These are phyloP conservation scores for Tipula lateralis DNA, from an alignment of 2,888 invertebrate genomes.

Conservation along the genomic window DNA sequence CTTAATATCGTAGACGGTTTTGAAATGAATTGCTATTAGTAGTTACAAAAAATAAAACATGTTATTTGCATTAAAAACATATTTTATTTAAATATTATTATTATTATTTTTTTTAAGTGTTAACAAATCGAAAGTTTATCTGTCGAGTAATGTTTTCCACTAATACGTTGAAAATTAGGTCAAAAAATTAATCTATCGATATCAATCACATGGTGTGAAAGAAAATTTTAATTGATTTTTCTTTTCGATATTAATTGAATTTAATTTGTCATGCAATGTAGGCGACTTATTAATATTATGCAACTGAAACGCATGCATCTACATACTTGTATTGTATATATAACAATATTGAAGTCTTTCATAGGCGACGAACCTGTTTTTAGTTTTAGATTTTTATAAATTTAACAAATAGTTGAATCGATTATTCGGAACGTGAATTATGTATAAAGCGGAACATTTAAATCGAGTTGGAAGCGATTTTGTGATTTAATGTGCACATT, in stretches of 20 bases:
- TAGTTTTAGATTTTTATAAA: no score
- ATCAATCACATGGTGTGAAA: background rate
- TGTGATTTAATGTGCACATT: no score
- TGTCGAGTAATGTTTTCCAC: background rate
- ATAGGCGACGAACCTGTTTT: background rate
- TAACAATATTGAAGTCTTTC: background rate
- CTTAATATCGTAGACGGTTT: background rate
- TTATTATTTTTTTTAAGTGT: background rate
- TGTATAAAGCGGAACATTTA: no score
- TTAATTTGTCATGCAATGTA: background rate
- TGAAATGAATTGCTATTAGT: background rate
- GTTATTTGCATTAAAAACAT: slow-evolving; percentile 12
- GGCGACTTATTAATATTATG: background rate
- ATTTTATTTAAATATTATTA: background rate
- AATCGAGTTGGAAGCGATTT: no score
- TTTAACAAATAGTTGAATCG: no score
- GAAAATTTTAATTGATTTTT: slow-evolving; percentile 19
- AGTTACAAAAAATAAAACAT: background rate
- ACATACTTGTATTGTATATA: no score
- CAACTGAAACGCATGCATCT: background rate
- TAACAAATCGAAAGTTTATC: background rate
- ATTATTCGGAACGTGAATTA: no score
- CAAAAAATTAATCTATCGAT: background rate
- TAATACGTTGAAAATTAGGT: background rate
- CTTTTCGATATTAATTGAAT: background rate